Base-by-base conservation (phyloP, 2,797 vertebrate genomes). In the Malacoctenus gilli region DNA sequence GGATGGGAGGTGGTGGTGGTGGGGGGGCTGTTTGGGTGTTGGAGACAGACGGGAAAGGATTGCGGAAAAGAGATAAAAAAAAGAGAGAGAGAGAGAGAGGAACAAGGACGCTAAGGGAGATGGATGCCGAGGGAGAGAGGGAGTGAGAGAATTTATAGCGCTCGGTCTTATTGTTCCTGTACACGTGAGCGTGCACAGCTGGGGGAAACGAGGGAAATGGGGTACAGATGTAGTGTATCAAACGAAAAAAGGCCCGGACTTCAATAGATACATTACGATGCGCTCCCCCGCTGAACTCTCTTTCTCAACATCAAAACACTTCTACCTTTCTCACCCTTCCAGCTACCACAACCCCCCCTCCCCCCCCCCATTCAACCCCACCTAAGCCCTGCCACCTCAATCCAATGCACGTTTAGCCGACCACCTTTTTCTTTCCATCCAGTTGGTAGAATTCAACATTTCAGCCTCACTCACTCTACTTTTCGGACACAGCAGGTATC, bases 211-310 rank as follows among this genome's bases (percentile, higher is more conserved):
- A 79, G 75, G 81, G 80, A 85, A 87, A 88, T 87, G 83, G 85
- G 73, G 75, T 86, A 72, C 88, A 89, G 85, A 88, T 88, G 88
- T 87, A 85, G 61, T 76, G 83, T 87, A 86, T 86, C 85, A 84
- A 87, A 83, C 79, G 54, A 80, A 79, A 65, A 79, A 65, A 80
- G 72, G 75, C 76, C 78, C 62, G 71, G 36, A 85, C 88, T 88
- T 88, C 85, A 86, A 79, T 86, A 86, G 85, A 85, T 87, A 82
- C 84, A 77, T 89, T 85, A 87, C 68, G 68, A 79, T 68, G 79
- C 54, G 55, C 74, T 80, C 84, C 85, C 85, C 87, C 40, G 78
- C 85, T 84, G 84, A 61, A 72, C 83, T 59, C 63, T 48, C 54
- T 64, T 50, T 53, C 51, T 68, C 48, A 80, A 85, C 84, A 85